Conservation (phyloP, 2,888 invertebrate genomes). For the Euplagia quadripunctaria region DNA sequence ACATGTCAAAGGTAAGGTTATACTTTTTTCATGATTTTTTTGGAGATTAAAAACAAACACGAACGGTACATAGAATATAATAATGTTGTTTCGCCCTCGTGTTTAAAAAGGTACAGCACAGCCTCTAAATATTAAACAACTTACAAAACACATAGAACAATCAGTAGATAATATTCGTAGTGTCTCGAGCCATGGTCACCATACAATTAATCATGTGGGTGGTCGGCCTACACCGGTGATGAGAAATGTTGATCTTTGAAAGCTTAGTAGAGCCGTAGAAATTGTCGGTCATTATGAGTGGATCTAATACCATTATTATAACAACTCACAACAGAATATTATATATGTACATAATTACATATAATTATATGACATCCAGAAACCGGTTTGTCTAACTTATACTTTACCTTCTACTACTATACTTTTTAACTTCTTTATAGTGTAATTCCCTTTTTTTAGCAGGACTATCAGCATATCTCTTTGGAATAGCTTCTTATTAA, state of each 20-base stretch:
- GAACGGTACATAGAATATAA: too few species aligned
- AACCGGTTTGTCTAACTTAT: neutral
- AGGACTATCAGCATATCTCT: conserved; percentile 12
- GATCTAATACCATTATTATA: conserved; percentile 19
- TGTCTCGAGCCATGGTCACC: conserved; percentile 46
- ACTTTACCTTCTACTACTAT: too few species aligned
- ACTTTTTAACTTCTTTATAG: neutral
- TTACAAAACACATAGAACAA: neutral
- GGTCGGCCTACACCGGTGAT: conserved; percentile 65
- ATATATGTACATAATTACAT: neutral
- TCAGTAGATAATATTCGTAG: neutral
- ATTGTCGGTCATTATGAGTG: conserved; percentile 20
- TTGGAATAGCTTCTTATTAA: neutral
- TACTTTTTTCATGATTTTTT: neutral
- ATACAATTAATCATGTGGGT: conserved; percentile 47
- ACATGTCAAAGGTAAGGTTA: neutral
- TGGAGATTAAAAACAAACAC: too few species aligned
- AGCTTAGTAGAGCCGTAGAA: conserved; percentile 26
- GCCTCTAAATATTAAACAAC: neutral
- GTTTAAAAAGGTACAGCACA: neutral
- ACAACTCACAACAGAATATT: neutral
- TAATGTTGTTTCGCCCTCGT: neutral
- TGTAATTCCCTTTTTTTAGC: neutral
- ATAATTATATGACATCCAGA: neutral
- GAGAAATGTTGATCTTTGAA: conserved; percentile 38